These are phyloP conservation scores for Drosophila subsilvestris DNA, from an alignment of 2,888 invertebrate species.

Conservation along the genomic window DNA sequence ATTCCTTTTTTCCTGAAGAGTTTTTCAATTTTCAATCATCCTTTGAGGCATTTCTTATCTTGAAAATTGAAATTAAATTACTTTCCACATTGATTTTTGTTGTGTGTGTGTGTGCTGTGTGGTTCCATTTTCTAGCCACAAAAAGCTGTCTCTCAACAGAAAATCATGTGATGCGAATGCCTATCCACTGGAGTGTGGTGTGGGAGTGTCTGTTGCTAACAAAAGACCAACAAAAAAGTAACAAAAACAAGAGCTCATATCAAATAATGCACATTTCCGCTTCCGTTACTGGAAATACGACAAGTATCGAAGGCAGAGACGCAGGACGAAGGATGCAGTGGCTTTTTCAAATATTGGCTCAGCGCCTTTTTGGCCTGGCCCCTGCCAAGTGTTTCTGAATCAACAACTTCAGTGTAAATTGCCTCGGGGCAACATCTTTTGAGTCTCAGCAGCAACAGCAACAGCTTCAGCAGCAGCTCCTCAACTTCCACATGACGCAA, in stretches of 20 bases:
- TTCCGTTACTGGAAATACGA: slow-evolving; percentile 59
- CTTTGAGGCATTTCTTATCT: slow-evolving; percentile 13
- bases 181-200: slow-evolving; percentile 23
- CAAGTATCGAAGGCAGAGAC: slow-evolving; percentile 36
- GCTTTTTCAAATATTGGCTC: slow-evolving; percentile 58
- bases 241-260: slow-evolving; percentile 50
- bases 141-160: slow-evolving; percentile 13
- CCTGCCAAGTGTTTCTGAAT: slow-evolving; percentile 74
- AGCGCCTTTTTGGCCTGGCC: slow-evolving; percentile 28
- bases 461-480: not conserved
- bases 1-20: not conserved
- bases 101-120: not conserved
- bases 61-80: slow-evolving; percentile 42
- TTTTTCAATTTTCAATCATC: slow-evolving; percentile 11
- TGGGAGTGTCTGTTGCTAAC: slow-evolving; percentile 10
- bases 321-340: slow-evolving; percentile 24
- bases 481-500: slow-evolving; percentile 32
- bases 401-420: slow-evolving; percentile 79
- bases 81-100: slow-evolving; percentile 12
- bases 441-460: slow-evolving; percentile 32
- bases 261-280: slow-evolving; percentile 79
- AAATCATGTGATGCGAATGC: slow-evolving; percentile 1
- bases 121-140: not conserved
- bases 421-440: slow-evolving; percentile 68
- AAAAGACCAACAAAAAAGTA: slow-evolving; percentile 16